A percentile compares a stretch with the other conserved stretches of the same genome.
These are phyloP conservation scores for Muscidifurax raptorellus DNA, from an alignment of 1,140 invertebrate species.

Conservation along the genomic window DNA sequence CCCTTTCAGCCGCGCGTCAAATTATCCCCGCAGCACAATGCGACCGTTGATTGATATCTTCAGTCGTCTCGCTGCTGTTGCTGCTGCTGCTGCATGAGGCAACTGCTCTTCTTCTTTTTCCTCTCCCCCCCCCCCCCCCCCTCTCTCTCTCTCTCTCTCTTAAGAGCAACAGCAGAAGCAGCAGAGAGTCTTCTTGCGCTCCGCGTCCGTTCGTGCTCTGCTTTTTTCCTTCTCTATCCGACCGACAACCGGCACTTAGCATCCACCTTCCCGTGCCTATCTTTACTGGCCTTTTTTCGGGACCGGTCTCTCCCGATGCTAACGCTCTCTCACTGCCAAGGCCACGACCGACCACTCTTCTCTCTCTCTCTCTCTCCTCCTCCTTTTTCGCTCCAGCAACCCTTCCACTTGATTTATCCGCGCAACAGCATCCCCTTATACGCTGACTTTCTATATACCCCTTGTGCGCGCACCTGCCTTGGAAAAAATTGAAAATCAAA, in stretches of 20 bases:
- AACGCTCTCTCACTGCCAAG: conserved; percentile 30
- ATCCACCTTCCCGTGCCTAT: conserved; percentile 55
- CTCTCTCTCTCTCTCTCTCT: conserved; percentile 30
- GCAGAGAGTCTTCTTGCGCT: conserved; percentile 6
- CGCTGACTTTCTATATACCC: too few species aligned
- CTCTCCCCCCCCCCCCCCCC: conserved; percentile 6
- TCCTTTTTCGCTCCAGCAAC: conserved; percentile 37
- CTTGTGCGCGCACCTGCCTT: background rate
- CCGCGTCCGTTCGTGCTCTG: conserved; percentile 49
- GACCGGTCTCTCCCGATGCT: conserved; percentile 31
- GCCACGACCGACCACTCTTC: conserved; percentile 47
- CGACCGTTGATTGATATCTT: conserved; percentile 62
- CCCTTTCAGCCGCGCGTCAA: conserved; percentile 61
- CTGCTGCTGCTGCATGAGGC: conserved; percentile 39
- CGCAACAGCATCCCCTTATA: background rate
- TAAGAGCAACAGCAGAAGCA: background rate
- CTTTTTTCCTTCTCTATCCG: conserved; percentile 52
- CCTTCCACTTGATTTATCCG: conserved; percentile 52
- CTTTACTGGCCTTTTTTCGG: conserved; percentile 55
- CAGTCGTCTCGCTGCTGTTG: conserved; percentile 52
- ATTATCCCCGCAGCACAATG: conserved; percentile 61
- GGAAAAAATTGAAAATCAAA: background rate
- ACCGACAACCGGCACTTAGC: conserved; percentile 53
- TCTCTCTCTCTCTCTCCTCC: conserved; percentile 6
- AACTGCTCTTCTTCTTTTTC: conserved; percentile 44